Conservation (phyloP, 2,113 vertebrate species). For the Electrona antarctica region DNA sequence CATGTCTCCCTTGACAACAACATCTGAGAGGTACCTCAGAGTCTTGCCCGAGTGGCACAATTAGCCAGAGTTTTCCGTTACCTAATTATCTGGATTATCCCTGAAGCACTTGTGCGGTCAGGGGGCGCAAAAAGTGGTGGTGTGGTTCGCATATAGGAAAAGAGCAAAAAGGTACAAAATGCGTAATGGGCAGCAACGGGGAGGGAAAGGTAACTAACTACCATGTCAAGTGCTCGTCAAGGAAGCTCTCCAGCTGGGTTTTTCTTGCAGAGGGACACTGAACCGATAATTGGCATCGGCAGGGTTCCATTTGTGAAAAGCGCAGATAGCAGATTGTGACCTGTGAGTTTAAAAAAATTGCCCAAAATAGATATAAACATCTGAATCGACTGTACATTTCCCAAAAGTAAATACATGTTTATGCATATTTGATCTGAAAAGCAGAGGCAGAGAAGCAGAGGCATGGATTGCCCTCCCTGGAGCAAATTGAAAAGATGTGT, state of each 20-base stretch:
- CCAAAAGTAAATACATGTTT: no score
- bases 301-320: constrained; percentile 31
- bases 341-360: no score
- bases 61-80: constrained; percentile 77
- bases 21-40: constrained; percentile 66
- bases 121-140: constrained; percentile 59
- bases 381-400: no score
- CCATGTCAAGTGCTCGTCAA: constrained; percentile 27
- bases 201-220: constrained; percentile 19
- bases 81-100: constrained; percentile 67
- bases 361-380: no score
- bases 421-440: no score
- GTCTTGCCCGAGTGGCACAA: constrained; percentile 72
- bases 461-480: no score
- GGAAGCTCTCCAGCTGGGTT: constrained; percentile 38
- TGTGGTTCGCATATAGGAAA: constrained; percentile 37
- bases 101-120: constrained; percentile 45
- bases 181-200: constrained; percentile 4
- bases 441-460: no score
- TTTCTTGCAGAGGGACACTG: constrained; percentile 16
- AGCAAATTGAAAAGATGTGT: constrained; percentile 23
- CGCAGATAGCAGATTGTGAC: neutral
- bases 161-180: constrained; percentile 22
- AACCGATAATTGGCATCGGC: constrained; percentile 59
- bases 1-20: constrained; percentile 69